Base-by-base conservation (phyloP, 92 coral and sea anemone species). In the Umimayanthus chanpuru region DNA sequence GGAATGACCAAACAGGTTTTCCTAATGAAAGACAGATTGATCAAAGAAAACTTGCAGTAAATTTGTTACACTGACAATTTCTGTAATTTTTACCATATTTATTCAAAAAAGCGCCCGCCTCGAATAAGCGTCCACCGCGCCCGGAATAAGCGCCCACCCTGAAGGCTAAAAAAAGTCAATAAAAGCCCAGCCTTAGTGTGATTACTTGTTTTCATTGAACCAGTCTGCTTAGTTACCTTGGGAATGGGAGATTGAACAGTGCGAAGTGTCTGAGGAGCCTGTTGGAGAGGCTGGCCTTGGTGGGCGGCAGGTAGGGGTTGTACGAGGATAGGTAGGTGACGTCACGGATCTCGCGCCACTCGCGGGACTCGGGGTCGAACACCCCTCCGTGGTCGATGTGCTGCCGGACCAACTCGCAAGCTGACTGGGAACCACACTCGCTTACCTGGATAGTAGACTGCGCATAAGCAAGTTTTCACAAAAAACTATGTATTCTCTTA, bases 341-440 rank as follows among this genome's bases (percentile, higher is more conserved):
- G 91, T 97, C 98, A 55, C 80, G 94, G 73, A 97, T 94, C 76
- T 94, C 98, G 73, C 95, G 94, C 99, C 99, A 97, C 53, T 97
- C 96, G 40, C 93, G 92, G 12, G 96, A 92, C 70, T 96, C 99
- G 18, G 98, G 98, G 53, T 97, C 98, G 82, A 97, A 92, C 73
- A 93, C 97, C 64, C 99, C 99, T 73, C 99, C 98, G 88, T 97
- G 99, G 86, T 97, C 99, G 85, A 97, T 95, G 77, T 96, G 99
- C 40, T 95, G 98, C 77, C 99, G 99, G 38, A 97, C 93, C 78
- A 97, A 88, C 85, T 97, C 98, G 65, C 96, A 92, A 49, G 99
- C 97, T 40, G 99, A 94, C 88, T 97, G 99, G 64, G 94, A 89
- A 82, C 92, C 94, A 86, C 77, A 91, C 44, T 83, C 72, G 92